phyloP scores from a whole-genome alignment of 2,797 vertebrate genomes.

The Myotis pilosus region DNA sequence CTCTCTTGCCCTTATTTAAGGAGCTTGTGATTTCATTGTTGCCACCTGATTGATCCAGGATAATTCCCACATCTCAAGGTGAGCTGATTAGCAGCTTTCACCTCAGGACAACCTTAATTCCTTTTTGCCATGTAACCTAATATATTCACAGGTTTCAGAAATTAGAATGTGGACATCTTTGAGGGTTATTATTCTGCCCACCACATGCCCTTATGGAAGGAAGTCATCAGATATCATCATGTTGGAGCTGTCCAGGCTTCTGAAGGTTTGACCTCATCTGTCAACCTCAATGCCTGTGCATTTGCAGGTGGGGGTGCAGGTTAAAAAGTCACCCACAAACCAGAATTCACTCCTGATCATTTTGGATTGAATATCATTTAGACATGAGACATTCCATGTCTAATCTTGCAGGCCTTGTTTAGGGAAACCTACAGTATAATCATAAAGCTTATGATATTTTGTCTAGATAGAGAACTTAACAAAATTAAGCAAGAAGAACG shows the following conservation, averaged over 20 bases:
- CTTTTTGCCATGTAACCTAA: background rate
- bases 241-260: background rate
- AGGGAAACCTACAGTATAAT: background rate
- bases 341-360: background rate
- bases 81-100: background rate
- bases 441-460: background rate
- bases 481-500: background rate
- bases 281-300: background rate
- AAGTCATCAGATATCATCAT: background rate
- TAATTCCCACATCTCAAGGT: background rate
- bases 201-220: background rate
- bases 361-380: background rate
- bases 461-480: background rate
- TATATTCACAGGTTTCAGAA: background rate
- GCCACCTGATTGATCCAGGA: background rate
- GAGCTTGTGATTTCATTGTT: background rate
- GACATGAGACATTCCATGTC: background rate
- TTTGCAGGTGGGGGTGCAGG: background rate
- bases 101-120: background rate
- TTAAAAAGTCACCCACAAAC: background rate
- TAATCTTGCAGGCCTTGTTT: background rate
- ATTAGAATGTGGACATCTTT: background rate
- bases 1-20: background rate
- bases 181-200: background rate
- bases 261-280: background rate